Percentiles rank a stretch among this genome's conserved stretches.
These are phyloP conservation scores for Liolophura sinensis DNA, from an alignment of 1,140 invertebrate genomes.

Conservation along the genomic window DNA sequence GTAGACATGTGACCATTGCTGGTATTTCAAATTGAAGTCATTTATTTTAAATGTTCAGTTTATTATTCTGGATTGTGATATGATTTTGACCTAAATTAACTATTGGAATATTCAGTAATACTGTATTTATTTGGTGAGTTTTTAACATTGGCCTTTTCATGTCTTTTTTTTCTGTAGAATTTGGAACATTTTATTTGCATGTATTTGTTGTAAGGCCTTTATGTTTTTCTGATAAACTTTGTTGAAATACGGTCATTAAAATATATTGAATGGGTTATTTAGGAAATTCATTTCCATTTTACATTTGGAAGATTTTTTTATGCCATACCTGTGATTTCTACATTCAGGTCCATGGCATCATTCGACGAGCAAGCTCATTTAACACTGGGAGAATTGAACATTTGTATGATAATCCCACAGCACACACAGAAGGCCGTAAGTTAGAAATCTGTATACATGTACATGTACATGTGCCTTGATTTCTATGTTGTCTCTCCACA, in stretches of 20 bases:
- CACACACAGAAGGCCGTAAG: slow-evolving; percentile 69
- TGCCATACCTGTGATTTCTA: slow-evolving; percentile 9
- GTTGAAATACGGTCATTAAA: neutral
- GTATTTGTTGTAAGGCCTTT: neutral
- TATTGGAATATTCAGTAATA: too few relatives aligned
- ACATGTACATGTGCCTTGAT: too few relatives aligned
- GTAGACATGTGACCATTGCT: slow-evolving; percentile 8
- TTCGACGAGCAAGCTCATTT: slow-evolving; percentile 92
- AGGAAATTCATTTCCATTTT: too few relatives aligned
- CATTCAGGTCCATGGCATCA: slow-evolving; percentile 86
- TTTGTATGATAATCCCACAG: slow-evolving; percentile 86
- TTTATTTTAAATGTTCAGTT: neutral
- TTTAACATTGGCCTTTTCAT: too few relatives aligned
- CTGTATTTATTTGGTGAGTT: too few relatives aligned
- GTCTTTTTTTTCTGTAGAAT: too few relatives aligned
- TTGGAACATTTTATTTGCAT: too few relatives aligned
- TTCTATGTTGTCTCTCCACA: too few relatives aligned
- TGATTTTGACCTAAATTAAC: too few relatives aligned
- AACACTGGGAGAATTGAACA: slow-evolving; percentile 96
- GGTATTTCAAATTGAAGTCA: slow-evolving; percentile 10
- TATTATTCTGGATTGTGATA: too few relatives aligned
- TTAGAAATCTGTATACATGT: too few relatives aligned
- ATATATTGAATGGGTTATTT: neutral
- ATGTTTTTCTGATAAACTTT: neutral
- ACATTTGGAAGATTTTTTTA: neutral